These are phyloP conservation scores for Hybognathus amarus DNA, from an alignment of 2,797 vertebrate genomes.

Conservation along the genomic window DNA sequence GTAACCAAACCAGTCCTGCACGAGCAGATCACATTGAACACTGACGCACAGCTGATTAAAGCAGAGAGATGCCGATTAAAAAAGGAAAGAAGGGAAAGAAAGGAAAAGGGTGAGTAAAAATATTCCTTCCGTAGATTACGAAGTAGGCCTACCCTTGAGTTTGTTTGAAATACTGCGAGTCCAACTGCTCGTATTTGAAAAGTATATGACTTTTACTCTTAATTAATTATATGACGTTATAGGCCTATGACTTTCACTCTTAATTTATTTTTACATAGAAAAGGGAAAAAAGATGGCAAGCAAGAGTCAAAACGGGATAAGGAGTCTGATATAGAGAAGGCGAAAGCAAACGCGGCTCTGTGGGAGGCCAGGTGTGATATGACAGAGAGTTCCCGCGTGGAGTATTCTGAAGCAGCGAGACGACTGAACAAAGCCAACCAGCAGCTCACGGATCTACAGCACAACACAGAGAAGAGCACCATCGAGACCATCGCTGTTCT, in stretches of 20 bases:
- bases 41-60: neutral
- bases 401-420: constrained; percentile 73
- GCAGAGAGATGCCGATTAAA: constrained; percentile 30
- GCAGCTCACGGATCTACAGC: constrained; percentile 75
- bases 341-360: constrained; percentile 78
- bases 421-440: constrained; percentile 77
- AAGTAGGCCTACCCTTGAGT: neutral
- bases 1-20: constrained; percentile 3
- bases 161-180: neutral
- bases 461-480: constrained; percentile 76
- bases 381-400: constrained; percentile 74
- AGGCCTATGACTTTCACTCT: neutral
- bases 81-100: constrained; percentile 44
- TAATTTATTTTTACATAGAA: neutral
- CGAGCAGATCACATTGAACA: neutral
- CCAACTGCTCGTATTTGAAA: neutral
- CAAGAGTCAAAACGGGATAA: constrained; percentile 72
- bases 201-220: neutral
- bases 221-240: neutral
- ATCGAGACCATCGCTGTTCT: constrained; percentile 73
- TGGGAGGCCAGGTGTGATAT: constrained; percentile 84
- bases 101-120: constrained; percentile 31
- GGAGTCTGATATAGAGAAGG: constrained; percentile 79
- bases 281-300: constrained; percentile 68
- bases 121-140: neutral